A percentile compares a stretch with the other conserved stretches of the same genome.
Evolutionary conservation across 1,140 invertebrate genomes (phyloP).

Genomic region (Liolophura sinensis): DNA sequence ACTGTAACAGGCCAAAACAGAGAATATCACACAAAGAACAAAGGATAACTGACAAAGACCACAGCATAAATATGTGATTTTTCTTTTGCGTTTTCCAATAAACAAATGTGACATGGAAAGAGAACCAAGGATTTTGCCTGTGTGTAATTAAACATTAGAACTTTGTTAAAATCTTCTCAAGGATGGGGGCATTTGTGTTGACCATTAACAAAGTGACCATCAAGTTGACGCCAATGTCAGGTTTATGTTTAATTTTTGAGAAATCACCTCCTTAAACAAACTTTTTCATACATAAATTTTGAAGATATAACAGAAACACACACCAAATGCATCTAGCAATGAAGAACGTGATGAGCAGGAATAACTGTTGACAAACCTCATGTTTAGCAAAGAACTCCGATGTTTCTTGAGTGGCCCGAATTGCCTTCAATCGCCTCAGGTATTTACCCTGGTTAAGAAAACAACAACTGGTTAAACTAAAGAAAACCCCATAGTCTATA

Average conservation of each 20-base stretch:
- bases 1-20: slow-evolving; percentile 60
- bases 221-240: too few species aligned
- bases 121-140: too few species aligned
- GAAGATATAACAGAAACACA: neutral
- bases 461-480: slow-evolving; percentile 1
- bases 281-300: neutral
- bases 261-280: too few species aligned
- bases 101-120: too few species aligned
- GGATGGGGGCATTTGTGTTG: too few species aligned
- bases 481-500: neutral
- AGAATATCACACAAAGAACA: neutral
- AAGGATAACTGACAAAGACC: neutral
- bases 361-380: slow-evolving; percentile 75
- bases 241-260: too few species aligned
- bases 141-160: too few species aligned
- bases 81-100: neutral
- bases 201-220: too few species aligned
- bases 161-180: too few species aligned
- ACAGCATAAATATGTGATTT: slow-evolving; percentile 6
- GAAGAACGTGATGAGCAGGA: neutral
- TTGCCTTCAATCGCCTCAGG: slow-evolving; percentile 80
- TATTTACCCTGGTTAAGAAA: slow-evolving; percentile 72
- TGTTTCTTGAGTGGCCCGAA: slow-evolving; percentile 74
- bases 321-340: neutral
- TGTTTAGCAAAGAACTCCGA: slow-evolving; percentile 89